Conservation (phyloP, 2,797 vertebrate genomes). For the Sebastolobus alascanus region DNA sequence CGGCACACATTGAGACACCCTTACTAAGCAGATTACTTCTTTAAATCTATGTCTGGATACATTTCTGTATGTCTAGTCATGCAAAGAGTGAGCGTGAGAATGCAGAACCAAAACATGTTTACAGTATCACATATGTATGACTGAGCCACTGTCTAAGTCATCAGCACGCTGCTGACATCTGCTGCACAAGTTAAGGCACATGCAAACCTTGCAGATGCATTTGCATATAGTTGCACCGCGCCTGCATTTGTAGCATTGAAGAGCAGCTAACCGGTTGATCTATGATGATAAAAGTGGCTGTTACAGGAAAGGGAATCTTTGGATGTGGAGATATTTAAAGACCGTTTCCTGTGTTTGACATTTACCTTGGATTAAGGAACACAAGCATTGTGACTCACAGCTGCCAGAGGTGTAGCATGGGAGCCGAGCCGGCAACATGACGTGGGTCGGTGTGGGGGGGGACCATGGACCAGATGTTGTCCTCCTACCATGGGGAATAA, state of each 20-base stretch:
- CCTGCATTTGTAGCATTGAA: not conserved
- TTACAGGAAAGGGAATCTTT: conserved; percentile 65
- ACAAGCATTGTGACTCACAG: conserved; percentile 74
- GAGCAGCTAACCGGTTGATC: conserved; percentile 13
- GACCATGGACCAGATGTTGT: conserved; percentile 76
- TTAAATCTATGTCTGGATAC: conserved; percentile 80
- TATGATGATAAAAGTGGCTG: conserved; percentile 43
- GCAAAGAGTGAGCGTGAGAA: conserved; percentile 65
- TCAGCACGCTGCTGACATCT: conserved; percentile 71
- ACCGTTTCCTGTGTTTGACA: conserved; percentile 77
- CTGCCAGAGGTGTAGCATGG: conserved; percentile 70
- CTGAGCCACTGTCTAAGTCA: not conserved
- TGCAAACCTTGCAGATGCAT: conserved; percentile 15
- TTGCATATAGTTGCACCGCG: not conserved
- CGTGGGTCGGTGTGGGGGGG: conserved; percentile 16
- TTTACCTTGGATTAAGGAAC: conserved; percentile 83
- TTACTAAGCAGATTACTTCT: conserved; percentile 82
- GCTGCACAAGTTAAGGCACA: conserved; percentile 47
- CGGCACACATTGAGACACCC: conserved; percentile 52
- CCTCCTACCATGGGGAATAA: conserved; percentile 70
- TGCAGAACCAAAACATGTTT: conserved; percentile 72
- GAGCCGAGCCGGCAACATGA: conserved; percentile 56
- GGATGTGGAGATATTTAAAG: conserved; percentile 72
- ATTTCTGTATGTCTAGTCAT: conserved; percentile 74
- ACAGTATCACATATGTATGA: conserved; percentile 31